Base-by-base conservation (phyloP, 2,797 vertebrate species). In the Aotus griseimembra region DNA sequence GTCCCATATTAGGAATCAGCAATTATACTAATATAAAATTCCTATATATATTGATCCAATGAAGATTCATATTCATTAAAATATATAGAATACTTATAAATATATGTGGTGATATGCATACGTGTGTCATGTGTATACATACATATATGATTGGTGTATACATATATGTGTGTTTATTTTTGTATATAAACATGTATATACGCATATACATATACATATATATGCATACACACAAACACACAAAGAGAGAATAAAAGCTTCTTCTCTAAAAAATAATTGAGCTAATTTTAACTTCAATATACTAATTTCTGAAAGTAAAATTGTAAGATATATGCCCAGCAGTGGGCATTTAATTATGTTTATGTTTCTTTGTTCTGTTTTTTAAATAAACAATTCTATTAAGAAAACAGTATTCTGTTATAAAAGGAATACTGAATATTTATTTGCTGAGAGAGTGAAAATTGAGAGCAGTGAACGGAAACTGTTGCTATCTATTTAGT, bases 401-500 rank as follows among this genome's bases (percentile, higher is more conserved):
- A 91, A 87, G 58, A 39, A 90, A 90, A 75, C 17, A 92, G 52
- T 82, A 3, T 79, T 83, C 26, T 84, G 22, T 52, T 92, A 85
- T 55, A 75, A 97, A 84, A 70, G n/a, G 28, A 55, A 39, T 79
- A 52, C 4, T 88, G 84, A 94, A 75, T 93, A 92, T 93, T 89
- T 82, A 95, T 92, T 90, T 84, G 11, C 4, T 88, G 13, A 84
- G 50, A 46, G 96, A 61, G 46, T 93, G 7, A 67, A 33, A 46
- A 87, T 81, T 11, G 4, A 75, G 24, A 97, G 33, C n/a, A 94
- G 39, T 95, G 72, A 93, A 64, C 84, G 88, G 55, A 90, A 96
- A 85, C 44, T 41, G 87, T 36, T 94, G 76, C 44, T 93, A 88
- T 79, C 75, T 94, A 64, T 92, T 96, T 85, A 93, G 28, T 93